These are phyloP conservation scores for Yponomeuta plumbellus DNA, from an alignment of 2,888 invertebrate species.

Conservation along the genomic window DNA sequence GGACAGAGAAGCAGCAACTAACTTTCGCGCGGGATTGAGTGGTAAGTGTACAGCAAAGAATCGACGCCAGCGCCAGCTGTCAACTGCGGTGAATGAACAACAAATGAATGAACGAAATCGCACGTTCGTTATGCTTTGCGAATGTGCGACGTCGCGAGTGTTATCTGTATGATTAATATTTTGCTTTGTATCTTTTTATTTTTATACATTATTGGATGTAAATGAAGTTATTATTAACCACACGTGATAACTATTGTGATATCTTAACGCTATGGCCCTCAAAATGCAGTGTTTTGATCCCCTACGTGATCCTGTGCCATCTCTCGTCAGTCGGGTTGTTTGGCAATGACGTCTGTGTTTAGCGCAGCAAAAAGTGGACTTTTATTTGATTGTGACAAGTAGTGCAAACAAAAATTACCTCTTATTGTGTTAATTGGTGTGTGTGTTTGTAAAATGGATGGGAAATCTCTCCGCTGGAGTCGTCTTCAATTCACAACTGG, in stretches of 20 bases:
- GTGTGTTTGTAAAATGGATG: constrained; percentile 72
- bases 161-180: constrained; percentile 63
- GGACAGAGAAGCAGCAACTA: too few relatives aligned
- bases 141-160: constrained; percentile 74
- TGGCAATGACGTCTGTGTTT: constrained; percentile 77
- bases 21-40: too few relatives aligned
- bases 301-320: constrained; percentile 70
- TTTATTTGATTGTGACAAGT: constrained; percentile 73
- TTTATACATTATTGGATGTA: constrained; percentile 65
- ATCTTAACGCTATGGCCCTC: constrained; percentile 59
- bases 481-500: constrained; percentile 64
- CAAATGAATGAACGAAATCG: constrained; percentile 35
- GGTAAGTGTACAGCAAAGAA: constrained; percentile 10
- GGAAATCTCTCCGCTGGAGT: constrained; percentile 64
- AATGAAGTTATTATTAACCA: constrained; percentile 62
- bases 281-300: constrained; percentile 66
- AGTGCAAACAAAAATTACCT: constrained; percentile 67
- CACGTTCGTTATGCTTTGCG: constrained; percentile 55
- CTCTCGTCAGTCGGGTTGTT: constrained; percentile 74
- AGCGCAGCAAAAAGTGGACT: constrained; percentile 75
- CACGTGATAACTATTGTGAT: constrained; percentile 72
- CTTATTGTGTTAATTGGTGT: constrained; percentile 63
- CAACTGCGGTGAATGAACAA: constrained; percentile 21
- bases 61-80: constrained; percentile 40
- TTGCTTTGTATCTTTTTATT: constrained; percentile 75